Conservation (phyloP, 2,113 vertebrate genomes). For the Gracilinanus agilis region DNA sequence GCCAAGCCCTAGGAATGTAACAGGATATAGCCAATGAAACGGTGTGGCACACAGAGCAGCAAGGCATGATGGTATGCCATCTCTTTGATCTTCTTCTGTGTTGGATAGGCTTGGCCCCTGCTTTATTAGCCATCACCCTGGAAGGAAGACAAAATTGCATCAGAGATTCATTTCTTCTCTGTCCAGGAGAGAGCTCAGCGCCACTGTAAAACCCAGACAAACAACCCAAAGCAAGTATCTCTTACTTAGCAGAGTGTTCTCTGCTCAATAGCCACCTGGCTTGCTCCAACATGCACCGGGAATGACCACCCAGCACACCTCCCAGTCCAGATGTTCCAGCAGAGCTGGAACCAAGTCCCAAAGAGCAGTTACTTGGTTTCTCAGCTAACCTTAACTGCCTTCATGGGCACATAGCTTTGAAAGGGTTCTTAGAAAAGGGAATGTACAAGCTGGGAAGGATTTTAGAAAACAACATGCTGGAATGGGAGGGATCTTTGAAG, state of each 20-base stretch:
- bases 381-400: not conserved
- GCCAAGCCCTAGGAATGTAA: not conserved
- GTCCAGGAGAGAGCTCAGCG: not conserved
- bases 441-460: not conserved
- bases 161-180: constrained; percentile 24
- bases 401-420: not conserved
- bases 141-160: constrained; percentile 3
- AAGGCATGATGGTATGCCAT: not conserved
- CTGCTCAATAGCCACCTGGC: not conserved
- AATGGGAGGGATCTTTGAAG: not conserved
- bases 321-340: not conserved
- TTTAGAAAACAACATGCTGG: not conserved
- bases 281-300: not conserved
- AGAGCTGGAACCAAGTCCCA: not conserved
- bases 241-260: not conserved
- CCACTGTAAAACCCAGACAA: not conserved
- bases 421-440: not conserved
- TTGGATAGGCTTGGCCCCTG: not conserved
- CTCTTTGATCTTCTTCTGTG: not conserved
- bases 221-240: not conserved
- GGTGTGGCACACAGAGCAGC: not conserved
- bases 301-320: not conserved
- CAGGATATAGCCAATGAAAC: not conserved
- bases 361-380: not conserved
- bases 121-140: not conserved